phyloP scores from a whole-genome alignment of 2,113 vertebrate species.

The Gracilinanus agilis region DNA sequence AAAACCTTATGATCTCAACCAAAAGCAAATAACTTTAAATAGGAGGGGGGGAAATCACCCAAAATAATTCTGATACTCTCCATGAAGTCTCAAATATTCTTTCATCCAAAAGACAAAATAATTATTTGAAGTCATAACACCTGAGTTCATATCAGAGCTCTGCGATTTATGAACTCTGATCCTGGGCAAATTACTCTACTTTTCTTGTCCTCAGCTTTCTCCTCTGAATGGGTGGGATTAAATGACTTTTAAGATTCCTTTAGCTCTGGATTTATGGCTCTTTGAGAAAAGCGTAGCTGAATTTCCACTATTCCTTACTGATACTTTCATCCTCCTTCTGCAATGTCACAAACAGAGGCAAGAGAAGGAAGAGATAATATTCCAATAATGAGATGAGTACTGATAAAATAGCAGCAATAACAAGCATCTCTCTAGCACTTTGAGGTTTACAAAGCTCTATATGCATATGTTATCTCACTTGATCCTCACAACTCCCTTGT shows the following conservation, averaged over 20 bases:
- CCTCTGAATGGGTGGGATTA: background rate
- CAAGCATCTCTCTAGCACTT: background rate
- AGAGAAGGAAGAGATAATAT: background rate
- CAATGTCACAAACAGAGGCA: background rate
- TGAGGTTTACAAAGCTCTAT: background rate
- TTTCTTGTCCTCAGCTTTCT: background rate
- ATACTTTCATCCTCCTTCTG: too few species aligned
- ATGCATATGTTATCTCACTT: background rate
- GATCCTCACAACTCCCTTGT: background rate
- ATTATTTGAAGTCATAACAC: background rate
- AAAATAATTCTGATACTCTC: too few species aligned
- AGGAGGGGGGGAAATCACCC: too few species aligned
- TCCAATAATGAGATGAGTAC: background rate
- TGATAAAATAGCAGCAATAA: background rate
- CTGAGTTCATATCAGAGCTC: background rate
- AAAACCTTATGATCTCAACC: background rate
- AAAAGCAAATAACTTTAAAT: background rate
- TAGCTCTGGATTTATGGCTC: background rate
- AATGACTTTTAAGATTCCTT: background rate
- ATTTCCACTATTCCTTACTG: background rate
- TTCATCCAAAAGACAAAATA: background rate
- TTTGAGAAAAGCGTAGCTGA: background rate
- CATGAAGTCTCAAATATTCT: background rate
- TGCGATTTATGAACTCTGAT: background rate
- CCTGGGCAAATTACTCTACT: background rate